Evolutionary conservation across 2,113 vertebrate genomes (phyloP), one percentile per base, ranked within the genome.

Genomic region (Eolophus roseicapilla): DNA sequence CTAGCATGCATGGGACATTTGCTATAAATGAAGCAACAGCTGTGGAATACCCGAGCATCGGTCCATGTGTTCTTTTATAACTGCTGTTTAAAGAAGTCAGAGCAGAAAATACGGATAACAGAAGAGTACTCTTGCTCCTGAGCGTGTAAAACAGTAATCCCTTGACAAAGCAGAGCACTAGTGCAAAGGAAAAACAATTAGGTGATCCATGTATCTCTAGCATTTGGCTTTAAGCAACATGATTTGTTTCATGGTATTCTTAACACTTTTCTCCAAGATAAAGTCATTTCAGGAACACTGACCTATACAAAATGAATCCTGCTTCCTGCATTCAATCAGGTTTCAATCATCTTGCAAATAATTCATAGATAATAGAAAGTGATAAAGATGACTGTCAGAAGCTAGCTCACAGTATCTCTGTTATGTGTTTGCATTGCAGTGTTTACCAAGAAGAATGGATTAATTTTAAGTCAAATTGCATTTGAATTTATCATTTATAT

Each of bases 71-170:
- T 79, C 74, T 75, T 44, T 82, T 28, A 13, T 63, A 90, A 80
- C 21, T 44, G 35, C 33, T 74, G 19, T 33, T 79, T 11, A 65
- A 52, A 67, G 49, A 47, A 62, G 43, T 35, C 63, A 85, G 49
- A 88, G 53, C 7, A 67, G 44, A 52, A 91, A 82, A 91, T 19
- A 43, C 0, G 2, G 39, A 14, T 79, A 91, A 73, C 2, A 74
- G 31, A 63, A 86, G 27, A 90, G 59, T 76, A 94, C 68, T 92
- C 65, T 92, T 96, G 88, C 81, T 94, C 95, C 59, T 86, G 89
- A 92, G 91, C 92, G 83, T 77, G 57, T 90, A 29, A 64, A 83
- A 49, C 37, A 69, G 86, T 33, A 86, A 85, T 67, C 79, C 76
- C 74, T 74, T 69, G 49, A 25, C 63, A 44, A 49, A 74, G 21